Evolutionary conservation across 2,888 invertebrate species (phyloP), one percentile per base, ranked within the genome.

Genomic region (Apodemia zela): DNA sequence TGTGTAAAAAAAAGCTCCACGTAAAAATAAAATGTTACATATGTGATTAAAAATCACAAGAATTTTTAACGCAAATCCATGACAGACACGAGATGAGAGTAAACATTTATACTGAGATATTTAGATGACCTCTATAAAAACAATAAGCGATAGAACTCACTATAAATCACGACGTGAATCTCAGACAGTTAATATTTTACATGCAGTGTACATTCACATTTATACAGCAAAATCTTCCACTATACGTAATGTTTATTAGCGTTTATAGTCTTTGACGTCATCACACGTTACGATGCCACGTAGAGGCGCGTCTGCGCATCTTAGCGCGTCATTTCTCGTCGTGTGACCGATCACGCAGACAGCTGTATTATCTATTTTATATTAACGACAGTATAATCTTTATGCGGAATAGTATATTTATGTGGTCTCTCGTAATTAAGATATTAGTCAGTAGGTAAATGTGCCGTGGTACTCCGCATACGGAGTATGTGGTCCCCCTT

Each of bases 271-370:
- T 17, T 47, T 17, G 45, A 69, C 77, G 77, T 78, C 75, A 75
- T 66, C 54, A 54, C 69, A 71, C 81, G 78, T 81, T 82, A 82
- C 65, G 66, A 62, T 61, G 33, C 58, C 70, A 71, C 75, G 72
- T 73, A 66, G 65, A 49, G 59, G 71, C 75, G 75, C 75, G 74
- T 73, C 74, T 72, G 74, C 75, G 67, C 64, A 64, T 49, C 17
- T 59, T 6, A 63, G 49, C 69, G 69, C 78, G 77, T 77, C 76
- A 77, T 61, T 66, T 35, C 69, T 61, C 65, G 64, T 68, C 79
- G 73, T 76, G 78, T 81, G 81, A 78, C 63, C 47, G 29, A 38
- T 47, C 54, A 54, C 54, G 15, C 25, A 7, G 29, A 25, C 15
- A 29, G 5, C 7, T 54, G 54, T 15, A 54, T 1, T 54, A 25